Percentiles rank a stretch among this genome's conserved stretches.
Evolutionary conservation across 2,113 vertebrate genomes (phyloP).

Genomic region (Vireo altiloquus): DNA sequence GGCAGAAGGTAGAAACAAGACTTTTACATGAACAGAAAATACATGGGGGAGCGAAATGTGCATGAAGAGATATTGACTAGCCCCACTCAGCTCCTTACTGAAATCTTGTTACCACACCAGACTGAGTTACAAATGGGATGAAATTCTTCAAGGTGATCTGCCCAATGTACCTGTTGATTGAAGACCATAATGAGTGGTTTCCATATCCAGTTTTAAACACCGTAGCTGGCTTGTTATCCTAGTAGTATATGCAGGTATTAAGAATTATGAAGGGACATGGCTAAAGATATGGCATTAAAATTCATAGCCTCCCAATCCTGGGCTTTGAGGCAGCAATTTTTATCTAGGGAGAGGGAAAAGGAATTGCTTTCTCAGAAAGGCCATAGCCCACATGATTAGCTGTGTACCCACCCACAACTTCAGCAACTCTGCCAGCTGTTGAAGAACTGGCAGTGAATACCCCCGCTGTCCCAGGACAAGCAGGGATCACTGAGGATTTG

Average conservation of each 20-base stretch:
- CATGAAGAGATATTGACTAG: not conserved
- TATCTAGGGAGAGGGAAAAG: not conserved
- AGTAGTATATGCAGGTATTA: accelerated
- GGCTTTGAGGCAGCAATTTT: not conserved
- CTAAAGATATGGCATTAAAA: not conserved
- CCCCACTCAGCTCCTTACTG: not conserved
- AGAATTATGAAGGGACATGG: not conserved
- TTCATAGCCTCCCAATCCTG: not conserved
- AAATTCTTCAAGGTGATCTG: not conserved
- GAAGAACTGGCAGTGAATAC: not conserved
- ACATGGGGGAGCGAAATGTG: not conserved
- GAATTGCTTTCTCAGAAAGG: not conserved
- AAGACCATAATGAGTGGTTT: not conserved
- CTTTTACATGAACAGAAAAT: not conserved
- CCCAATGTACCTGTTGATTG: not conserved
- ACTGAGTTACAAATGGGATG: not conserved
- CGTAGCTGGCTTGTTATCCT: not conserved
- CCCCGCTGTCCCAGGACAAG: not conserved
- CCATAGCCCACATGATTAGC: not conserved
- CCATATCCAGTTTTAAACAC: not conserved
- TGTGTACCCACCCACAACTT: not conserved
- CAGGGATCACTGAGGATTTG: not conserved
- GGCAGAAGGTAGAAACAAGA: not conserved
- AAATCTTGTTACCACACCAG: not conserved
- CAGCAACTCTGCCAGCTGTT: not conserved